Conservation (phyloP, 2,888 invertebrate genomes). For the Tryphoninae sp. region DNA sequence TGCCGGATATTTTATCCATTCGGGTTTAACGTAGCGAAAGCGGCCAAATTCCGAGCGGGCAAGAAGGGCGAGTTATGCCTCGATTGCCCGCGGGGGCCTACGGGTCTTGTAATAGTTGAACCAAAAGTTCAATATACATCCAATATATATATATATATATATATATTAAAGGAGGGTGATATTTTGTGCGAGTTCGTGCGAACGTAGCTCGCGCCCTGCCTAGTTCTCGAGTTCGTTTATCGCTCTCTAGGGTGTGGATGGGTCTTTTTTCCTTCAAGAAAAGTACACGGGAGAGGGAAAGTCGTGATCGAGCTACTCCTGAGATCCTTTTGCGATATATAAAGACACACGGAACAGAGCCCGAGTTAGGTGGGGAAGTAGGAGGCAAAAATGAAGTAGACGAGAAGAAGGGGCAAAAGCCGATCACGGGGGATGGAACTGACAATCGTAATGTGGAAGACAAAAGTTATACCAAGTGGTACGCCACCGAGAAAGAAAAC, state of each 20-base stretch:
- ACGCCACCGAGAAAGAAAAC: not conserved
- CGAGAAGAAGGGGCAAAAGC: slow-evolving; percentile 21
- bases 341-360: not conserved
- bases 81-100: not conserved
- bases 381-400: slow-evolving; percentile 18
- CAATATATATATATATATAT: not conserved
- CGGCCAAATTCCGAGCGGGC: not conserved
- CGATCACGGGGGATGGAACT: not conserved
- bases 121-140: not conserved
- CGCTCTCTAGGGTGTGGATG: slow-evolving; percentile 44
- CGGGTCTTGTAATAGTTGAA: not conserved
- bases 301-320: slow-evolving; percentile 20
- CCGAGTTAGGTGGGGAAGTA: not conserved
- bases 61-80: not conserved
- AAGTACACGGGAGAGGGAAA: not conserved
- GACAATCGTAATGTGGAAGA: slow-evolving; percentile 7
- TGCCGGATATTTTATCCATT: not conserved
- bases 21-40: not conserved
- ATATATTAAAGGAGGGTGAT: not conserved
- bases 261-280: slow-evolving; percentile 16
- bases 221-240: slow-evolving; percentile 50
- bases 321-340: slow-evolving; percentile 7
- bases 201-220: slow-evolving; percentile 21
- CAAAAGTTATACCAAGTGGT: slow-evolving; percentile 20
- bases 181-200: slow-evolving; percentile 16